These are phyloP conservation scores for Callorhinus ursinus DNA, from an alignment of 2,113 vertebrate species.

Conservation along the genomic window DNA sequence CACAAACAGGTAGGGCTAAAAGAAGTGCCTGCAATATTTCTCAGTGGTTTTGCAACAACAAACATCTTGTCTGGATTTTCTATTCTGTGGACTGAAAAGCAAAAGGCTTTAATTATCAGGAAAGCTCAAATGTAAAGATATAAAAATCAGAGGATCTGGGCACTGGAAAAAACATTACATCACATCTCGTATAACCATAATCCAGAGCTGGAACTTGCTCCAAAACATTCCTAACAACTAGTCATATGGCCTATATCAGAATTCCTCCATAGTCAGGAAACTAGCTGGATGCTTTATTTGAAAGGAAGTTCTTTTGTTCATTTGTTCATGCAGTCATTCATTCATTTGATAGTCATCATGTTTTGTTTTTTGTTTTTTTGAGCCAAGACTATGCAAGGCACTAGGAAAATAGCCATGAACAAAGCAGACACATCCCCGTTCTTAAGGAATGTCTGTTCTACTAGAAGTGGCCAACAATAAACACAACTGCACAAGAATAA, in stretches of 20 bases:
- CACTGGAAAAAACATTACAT: not conserved
- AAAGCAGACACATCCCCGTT: not conserved
- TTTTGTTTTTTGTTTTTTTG: not conserved
- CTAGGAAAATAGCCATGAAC: not conserved
- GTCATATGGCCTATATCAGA: not conserved
- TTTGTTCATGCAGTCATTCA: not conserved
- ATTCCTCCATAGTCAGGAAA: not conserved
- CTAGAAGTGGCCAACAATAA: not conserved
- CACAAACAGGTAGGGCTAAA: constrained; percentile 70
- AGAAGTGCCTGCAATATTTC: constrained; percentile 71
- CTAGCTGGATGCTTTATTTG: not conserved
- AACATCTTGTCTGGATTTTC: constrained; percentile 44
- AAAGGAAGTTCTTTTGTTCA: not conserved
- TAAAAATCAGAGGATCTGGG: not conserved
- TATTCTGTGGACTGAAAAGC: constrained; percentile 15
- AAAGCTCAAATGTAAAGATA: not conserved
- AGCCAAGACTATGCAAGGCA: not conserved
- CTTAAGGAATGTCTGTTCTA: not conserved
- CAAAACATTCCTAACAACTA: not conserved
- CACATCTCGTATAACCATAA: not conserved
- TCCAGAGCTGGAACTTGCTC: not conserved
- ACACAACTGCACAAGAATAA: not conserved
- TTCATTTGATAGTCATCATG: not conserved
- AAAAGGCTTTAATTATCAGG: not conserved
- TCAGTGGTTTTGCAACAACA: constrained; percentile 71